Evolutionary conservation across 2,113 vertebrate species (phyloP), one percentile per base, ranked within the genome.

Genomic region (Heptranchias perlo): DNA sequence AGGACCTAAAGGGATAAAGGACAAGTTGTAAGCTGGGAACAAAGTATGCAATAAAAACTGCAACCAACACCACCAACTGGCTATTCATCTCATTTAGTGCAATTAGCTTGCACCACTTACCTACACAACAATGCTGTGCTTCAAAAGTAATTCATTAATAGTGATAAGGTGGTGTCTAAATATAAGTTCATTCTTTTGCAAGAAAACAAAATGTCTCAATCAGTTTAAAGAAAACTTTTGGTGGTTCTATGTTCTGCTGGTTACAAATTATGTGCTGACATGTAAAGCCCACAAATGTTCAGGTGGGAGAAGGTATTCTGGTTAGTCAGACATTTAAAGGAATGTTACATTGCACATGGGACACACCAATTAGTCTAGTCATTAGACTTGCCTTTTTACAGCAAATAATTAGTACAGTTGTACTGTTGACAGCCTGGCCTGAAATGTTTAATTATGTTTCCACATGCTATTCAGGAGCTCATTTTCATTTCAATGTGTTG

Each of bases 371-470:
- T 82, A 82, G 78, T 82, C 58, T 62, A 93, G 89, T 35, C 54
- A 62, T 39, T 54, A 89, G 87, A 91, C 87, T 91, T 91, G 87
- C 52, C 87, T 58, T 91, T 54, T 58, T 89, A 58, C 87, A 91
- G 28, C 31, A 58, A 91, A 91, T 91, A 93, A 23, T 91, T 91
- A 35, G 52, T 91, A 58, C 87, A 52, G 87, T 64, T 93, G 54
- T 93, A 62, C 89, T 93, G 89, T 93, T 93, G 89, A 62, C 89
- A 93, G 89, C n/a, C n/a, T 93, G 89, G n/a, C 35, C 89, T 39
- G 54, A 93, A 62, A 93, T 93, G 31, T 62, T 62, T 62, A 93
- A 93, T 93, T 93, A 62, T 39, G 14, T 93, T 93, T 93, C 35
- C 89, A 93, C 58, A 93, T 62, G 84, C 58, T n/a, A 62, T n/a